These are phyloP conservation scores for Rattus rattus DNA, from an alignment of 2,113 vertebrate genomes.

Conservation along the genomic window DNA sequence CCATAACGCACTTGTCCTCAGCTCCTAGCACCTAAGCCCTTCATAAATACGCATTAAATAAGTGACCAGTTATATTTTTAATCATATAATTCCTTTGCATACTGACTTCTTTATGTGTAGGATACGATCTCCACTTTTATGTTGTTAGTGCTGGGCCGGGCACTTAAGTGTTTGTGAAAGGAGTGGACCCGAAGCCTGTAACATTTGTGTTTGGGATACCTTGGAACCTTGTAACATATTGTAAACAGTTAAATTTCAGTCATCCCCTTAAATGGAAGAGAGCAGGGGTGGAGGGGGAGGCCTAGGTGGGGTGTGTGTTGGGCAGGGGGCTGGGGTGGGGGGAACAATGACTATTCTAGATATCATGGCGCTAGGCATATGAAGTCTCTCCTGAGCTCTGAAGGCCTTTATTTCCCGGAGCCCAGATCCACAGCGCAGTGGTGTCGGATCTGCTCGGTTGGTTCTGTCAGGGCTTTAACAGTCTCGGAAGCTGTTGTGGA, in stretches of 20 bases:
- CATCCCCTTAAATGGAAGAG: not conserved
- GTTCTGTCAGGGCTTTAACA: fast-evolving
- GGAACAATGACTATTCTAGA: not conserved
- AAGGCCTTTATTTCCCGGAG: fast-evolving
- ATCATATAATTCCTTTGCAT: not conserved
- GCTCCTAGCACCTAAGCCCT: not conserved
- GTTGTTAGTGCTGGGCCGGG: not conserved
- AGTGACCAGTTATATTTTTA: not conserved
- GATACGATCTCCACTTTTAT: not conserved
- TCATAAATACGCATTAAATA: not conserved
- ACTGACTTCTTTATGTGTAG: not conserved
- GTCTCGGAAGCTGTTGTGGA: not conserved
- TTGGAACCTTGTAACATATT: not conserved
- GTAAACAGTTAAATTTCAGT: not conserved
- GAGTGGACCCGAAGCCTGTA: not conserved
- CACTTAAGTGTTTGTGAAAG: not conserved
- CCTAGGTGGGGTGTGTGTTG: not conserved
- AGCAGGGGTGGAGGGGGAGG: not conserved
- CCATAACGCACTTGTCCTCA: not conserved
- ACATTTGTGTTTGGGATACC: not conserved
- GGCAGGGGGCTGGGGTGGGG: not conserved
- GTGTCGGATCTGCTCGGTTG: too few species aligned
- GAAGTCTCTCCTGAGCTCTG: not conserved
- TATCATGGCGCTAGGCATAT: not conserved
- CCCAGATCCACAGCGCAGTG: too few species aligned